These are phyloP conservation scores for Ypsolopha scabrella DNA, from an alignment of 2,888 invertebrate genomes.

Conservation along the genomic window DNA sequence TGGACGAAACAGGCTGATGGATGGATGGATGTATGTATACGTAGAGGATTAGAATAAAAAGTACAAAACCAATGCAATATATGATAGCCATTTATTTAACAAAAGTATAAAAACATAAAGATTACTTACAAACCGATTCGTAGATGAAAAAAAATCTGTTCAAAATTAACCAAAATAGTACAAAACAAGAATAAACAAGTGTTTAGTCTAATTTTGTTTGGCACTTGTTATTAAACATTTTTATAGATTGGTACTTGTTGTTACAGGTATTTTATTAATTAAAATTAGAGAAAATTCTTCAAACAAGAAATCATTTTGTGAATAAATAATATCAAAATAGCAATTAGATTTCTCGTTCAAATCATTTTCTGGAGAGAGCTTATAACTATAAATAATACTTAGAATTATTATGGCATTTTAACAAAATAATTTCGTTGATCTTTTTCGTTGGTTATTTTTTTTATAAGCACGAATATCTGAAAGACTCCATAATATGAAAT, in stretches of 20 bases:
- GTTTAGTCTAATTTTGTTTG: slow-evolving; percentile 14
- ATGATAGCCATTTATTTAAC: slow-evolving; percentile 1
- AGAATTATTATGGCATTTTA: slow-evolving; percentile 63
- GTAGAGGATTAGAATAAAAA: too few species aligned
- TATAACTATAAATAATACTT: slow-evolving; percentile 42
- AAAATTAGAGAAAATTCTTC: slow-evolving; percentile 43
- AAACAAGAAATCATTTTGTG: slow-evolving; percentile 53
- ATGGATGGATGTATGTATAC: too few species aligned
- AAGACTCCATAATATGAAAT: neutral
- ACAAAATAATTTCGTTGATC: slow-evolving; percentile 15
- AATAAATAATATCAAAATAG: slow-evolving; percentile 19
- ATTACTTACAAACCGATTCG: neutral
- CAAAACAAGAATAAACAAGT: slow-evolving; percentile 4
- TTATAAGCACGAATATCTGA: neutral
- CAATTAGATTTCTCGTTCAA: slow-evolving; percentile 60
- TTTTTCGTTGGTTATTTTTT: neutral
- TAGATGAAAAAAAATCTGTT: neutral
- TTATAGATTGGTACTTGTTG: neutral
- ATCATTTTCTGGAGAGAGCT: slow-evolving; percentile 45
- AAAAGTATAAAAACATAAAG: slow-evolving; percentile 4
- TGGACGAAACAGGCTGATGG: too few species aligned
- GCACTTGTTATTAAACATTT: slow-evolving; percentile 22
- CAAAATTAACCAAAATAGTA: slow-evolving; percentile 8
- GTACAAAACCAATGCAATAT: too few species aligned
- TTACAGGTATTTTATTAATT: slow-evolving; percentile 9